A percentile compares a stretch with the other conserved stretches of the same genome.
phyloP scores from a whole-genome alignment of 2,113 vertebrate genomes.

The Anguilla japonica region DNA sequence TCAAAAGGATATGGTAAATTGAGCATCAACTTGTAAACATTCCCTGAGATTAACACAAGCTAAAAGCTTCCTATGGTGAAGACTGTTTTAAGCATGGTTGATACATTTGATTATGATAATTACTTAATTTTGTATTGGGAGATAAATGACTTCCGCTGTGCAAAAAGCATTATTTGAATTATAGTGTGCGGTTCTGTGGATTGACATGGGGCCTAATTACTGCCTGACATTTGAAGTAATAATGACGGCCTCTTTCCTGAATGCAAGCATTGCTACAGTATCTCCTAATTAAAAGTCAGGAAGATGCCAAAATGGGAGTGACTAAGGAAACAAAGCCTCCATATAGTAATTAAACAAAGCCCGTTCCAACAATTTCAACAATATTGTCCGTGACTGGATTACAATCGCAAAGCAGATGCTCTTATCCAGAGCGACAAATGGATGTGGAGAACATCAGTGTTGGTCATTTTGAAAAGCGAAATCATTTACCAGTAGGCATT shows the following conservation, averaged over 20 bases:
- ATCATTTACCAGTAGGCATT: neutral
- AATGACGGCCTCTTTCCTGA: neutral
- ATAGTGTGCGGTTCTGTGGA: neutral
- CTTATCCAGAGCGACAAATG: no score
- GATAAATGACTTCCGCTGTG: neutral
- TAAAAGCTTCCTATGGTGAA: neutral
- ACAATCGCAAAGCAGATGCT: no score
- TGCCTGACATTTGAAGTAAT: neutral
- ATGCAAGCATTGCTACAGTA: neutral
- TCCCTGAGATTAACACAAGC: neutral
- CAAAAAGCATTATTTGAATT: constrained; percentile 6
- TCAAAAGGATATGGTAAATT: neutral
- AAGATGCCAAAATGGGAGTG: constrained; percentile 4
- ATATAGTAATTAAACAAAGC: neutral
- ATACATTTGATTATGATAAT: neutral
- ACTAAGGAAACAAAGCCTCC: neutral
- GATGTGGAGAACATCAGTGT: neutral
- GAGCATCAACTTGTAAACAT: neutral
- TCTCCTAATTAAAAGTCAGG: neutral
- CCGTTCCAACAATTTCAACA: neutral
- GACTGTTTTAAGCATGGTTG: neutral
- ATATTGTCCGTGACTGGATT: neutral
- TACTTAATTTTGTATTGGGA: constrained; percentile 5
- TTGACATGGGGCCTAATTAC: constrained; percentile 4
- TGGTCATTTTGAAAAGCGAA: neutral